Base-by-base conservation (phyloP, 2,888 invertebrate genomes). In the Volucella inanis region DNA sequence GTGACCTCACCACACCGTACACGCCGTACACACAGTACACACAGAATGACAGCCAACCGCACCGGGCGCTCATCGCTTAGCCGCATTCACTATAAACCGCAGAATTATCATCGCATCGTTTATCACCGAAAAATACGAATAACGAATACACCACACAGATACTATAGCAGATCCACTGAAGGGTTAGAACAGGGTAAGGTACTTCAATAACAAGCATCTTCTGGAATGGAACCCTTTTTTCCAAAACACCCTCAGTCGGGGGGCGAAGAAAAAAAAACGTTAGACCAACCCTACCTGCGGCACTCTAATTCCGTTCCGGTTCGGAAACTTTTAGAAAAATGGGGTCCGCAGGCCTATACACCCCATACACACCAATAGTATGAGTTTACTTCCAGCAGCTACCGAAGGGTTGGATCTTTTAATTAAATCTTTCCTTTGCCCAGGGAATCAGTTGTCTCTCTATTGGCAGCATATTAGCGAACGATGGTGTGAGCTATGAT, bases 31-130 rank as follows among this genome's bases (percentile, higher is more conserved):
- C 18, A 22, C 2, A 2, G 18, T 15, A 47, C 47, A 47, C 61
- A 68, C 15, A 52, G 71, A 49, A 79, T 78, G 83, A 84, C 83
- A 79, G 74, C 79, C 68, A 43, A 81, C 70, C 70, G 39, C 78
- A 71, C 71, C 47, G 84, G 75, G 31, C 31, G 31, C 54, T 75
- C 84, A 75, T 84, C 79, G 79, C 74, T 75, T 84, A 80, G 79
- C 43, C 80, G 65, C 57, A 74, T 74, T 80, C 81, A 76, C 76
- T 77, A 80, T 85, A 71, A 77, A 85, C 85, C 85, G 55, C 85
- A 85, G 81, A 85, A 85, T 85, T 85, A 81, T 81, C 76, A 85
- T 81, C 85, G 81, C 85, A 85, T 85, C 85, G 85, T 85, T 85
- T 85, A 85, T 85, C 85, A 85, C 85, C 64, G 76, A 65, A 67